Evolutionary conservation across 2,888 invertebrate genomes (phyloP).

Genomic region (Pristionchus maxplancki): DNA sequence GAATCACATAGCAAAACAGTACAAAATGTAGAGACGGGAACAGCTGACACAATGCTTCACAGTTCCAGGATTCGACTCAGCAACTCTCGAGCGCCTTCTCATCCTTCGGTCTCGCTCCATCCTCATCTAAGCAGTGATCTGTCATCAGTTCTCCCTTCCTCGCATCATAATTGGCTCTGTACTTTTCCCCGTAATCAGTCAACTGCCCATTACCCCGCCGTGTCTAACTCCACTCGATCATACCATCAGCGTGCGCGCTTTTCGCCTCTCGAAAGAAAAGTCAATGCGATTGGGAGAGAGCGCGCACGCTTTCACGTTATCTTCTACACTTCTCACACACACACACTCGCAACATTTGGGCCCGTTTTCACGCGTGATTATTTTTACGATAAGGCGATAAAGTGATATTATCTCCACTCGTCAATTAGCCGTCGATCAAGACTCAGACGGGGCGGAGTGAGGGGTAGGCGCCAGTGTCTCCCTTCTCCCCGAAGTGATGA

Average conservation of each 20-base stretch:
- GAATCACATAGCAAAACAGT: background rate
- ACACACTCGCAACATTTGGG: background rate
- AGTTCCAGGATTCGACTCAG: background rate
- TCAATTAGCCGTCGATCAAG: constrained; percentile 42
- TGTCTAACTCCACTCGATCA: background rate
- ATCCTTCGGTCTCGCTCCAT: background rate
- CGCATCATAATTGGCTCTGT: background rate
- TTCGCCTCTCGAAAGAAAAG: background rate
- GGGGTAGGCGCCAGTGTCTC: background rate
- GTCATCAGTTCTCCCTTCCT: background rate
- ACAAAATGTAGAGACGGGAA: background rate
- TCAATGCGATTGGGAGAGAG: background rate
- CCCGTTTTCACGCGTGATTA: background rate
- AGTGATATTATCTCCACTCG: background rate
- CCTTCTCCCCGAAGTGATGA: background rate
- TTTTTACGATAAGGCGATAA: background rate
- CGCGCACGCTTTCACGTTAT: constrained; percentile 4
- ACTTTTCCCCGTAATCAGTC: background rate
- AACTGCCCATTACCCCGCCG: background rate
- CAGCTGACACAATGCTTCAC: too few relatives aligned
- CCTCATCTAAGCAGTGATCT: background rate
- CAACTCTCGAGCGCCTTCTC: background rate
- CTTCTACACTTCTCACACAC: background rate
- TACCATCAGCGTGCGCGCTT: constrained; percentile 14
- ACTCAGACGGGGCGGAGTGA: background rate